Conservation (phyloP, 2,113 vertebrate genomes). For the Alouatta palliata region DNA sequence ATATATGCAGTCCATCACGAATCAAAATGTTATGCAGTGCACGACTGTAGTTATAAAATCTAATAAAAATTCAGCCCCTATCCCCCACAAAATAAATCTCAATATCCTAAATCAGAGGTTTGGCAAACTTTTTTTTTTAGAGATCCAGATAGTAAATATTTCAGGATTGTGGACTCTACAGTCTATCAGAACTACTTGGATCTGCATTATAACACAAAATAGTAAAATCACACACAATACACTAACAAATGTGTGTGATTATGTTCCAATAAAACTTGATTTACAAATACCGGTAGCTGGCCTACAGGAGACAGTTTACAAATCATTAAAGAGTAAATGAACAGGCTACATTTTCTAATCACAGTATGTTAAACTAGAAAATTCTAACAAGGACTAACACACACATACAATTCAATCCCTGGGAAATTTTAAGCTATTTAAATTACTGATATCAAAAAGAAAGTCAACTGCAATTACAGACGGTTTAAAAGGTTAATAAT, state of each 20-base stretch:
- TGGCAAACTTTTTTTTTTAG: neutral
- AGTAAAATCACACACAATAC: neutral
- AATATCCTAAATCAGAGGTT: neutral
- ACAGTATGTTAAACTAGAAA: neutral
- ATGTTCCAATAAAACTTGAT: neutral
- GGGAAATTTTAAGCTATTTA: neutral
- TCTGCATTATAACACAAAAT: neutral
- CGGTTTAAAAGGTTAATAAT: neutral
- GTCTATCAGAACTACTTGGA: neutral
- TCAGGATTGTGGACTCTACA: neutral
- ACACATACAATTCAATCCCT: neutral
- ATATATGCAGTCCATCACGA: neutral
- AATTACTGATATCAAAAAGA: neutral
- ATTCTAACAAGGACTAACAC: neutral
- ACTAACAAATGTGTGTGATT: neutral
- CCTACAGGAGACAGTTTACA: neutral
- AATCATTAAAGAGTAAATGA: neutral
- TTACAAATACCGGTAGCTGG: neutral
- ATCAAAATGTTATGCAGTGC: neutral
- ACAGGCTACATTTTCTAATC: neutral
- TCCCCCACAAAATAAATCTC: neutral
- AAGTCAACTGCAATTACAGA: neutral
- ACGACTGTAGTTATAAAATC: neutral
- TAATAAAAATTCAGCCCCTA: neutral
- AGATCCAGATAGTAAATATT: neutral